phyloP scores from a whole-genome alignment of 2,113 vertebrate species.

The Sylvia atricapilla region DNA sequence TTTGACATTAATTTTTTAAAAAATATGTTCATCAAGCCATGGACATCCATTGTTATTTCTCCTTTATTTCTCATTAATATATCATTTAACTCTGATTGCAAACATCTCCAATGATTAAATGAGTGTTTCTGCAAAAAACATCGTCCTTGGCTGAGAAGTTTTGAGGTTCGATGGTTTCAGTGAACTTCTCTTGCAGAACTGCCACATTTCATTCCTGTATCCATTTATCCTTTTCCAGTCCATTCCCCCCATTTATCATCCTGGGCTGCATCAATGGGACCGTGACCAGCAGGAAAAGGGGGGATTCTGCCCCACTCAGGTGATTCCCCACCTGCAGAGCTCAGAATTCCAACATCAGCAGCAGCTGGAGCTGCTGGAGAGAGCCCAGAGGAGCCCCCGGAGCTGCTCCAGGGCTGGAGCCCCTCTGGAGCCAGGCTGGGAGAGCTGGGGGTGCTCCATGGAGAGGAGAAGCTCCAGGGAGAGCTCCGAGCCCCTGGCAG shows the following conservation, averaged over 20 bases:
- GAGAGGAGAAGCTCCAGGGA: too few species aligned
- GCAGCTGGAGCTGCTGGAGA: not conserved
- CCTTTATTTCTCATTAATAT: not conserved
- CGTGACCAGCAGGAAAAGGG: fast-evolving
- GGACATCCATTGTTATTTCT: not conserved
- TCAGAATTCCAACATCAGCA: not conserved
- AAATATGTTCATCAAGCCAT: too few species aligned
- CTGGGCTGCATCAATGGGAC: not conserved
- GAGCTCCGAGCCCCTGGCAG: too few species aligned
- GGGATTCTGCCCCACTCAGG: not conserved
- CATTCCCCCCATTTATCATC: not conserved
- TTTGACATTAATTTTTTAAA: not conserved
- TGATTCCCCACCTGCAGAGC: not conserved
- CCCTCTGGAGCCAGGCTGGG: too few species aligned
- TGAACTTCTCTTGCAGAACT: not conserved
- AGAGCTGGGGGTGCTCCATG: too few species aligned
- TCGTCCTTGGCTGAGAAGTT: not conserved
- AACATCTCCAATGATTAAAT: not conserved
- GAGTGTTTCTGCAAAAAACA: not conserved
- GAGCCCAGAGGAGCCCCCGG: too few species aligned
- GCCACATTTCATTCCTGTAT: not conserved
- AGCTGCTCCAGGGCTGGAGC: too few species aligned
- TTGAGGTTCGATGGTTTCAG: not conserved
- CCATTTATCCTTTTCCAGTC: not conserved
- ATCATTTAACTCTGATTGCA: not conserved